These are phyloP conservation scores for Atherix ibis DNA, from an alignment of 2,888 invertebrate genomes.

Conservation along the genomic window DNA sequence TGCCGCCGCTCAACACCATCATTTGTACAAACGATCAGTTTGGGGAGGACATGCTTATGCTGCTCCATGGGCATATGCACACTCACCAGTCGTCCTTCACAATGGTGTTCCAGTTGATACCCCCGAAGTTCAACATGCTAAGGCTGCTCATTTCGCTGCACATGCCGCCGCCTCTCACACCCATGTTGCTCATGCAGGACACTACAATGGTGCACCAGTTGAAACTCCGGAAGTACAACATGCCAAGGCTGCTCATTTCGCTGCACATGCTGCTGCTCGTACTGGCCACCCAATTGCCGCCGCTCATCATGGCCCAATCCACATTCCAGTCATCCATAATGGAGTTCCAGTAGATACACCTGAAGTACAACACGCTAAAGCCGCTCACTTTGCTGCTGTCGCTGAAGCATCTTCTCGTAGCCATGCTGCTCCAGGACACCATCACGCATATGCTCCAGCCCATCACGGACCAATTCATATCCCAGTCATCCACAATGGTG, in stretches of 20 bases:
- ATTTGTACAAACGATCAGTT: conserved; percentile 32
- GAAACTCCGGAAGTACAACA: conserved; percentile 36
- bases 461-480: conserved; percentile 31
- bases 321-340: conserved; percentile 32
- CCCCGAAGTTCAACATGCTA: conserved; percentile 35
- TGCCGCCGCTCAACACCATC: conserved; percentile 31
- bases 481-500: conserved; percentile 34
- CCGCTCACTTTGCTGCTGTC: conserved; percentile 29
- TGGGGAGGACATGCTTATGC: conserved; percentile 17
- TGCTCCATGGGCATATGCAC: conserved; percentile 22
- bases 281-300: conserved; percentile 16
- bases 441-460: conserved; percentile 1
- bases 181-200: conserved; percentile 13
- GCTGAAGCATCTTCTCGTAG: conserved; percentile 22
- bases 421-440: conserved; percentile 13
- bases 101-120: conserved; percentile 36
- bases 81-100: conserved; percentile 27
- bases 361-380: conserved; percentile 34
- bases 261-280: conserved; percentile 30
- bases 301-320: conserved; percentile 20
- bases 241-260: conserved; percentile 29
- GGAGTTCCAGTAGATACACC: conserved; percentile 37
- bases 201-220: conserved; percentile 22
- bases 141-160: conserved; percentile 31
- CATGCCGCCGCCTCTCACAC: conserved; percentile 25